A percentile compares a stretch with the other conserved stretches of the same genome.
phyloP scores from a whole-genome alignment of 2,113 vertebrate genomes.

The Spizaetus ornatus region DNA sequence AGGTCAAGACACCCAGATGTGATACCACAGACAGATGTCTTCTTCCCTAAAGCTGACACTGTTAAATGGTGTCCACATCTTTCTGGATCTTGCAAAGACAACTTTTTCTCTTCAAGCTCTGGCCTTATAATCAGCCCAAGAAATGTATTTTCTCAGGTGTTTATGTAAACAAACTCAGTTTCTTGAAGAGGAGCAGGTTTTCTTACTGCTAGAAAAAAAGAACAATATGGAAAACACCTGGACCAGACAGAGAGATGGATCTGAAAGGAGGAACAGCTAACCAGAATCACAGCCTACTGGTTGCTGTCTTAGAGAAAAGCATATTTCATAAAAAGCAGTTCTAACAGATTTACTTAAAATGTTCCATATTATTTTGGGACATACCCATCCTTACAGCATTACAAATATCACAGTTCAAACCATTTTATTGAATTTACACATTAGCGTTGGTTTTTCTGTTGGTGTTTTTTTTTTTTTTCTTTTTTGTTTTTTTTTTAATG shows the following conservation, averaged over 20 bases:
- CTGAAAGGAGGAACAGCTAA: neutral
- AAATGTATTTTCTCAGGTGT: neutral
- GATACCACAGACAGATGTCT: neutral
- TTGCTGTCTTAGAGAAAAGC: neutral
- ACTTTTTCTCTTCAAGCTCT: neutral
- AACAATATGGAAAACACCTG: neutral
- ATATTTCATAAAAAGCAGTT: neutral
- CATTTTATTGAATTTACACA: neutral
- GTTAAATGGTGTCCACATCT: neutral
- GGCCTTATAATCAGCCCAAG: neutral
- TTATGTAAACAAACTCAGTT: neutral
- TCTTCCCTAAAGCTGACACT: neutral
- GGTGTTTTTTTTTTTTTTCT: no score
- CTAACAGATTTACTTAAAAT: neutral
- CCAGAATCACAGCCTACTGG: neutral
- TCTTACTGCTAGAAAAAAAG: neutral
- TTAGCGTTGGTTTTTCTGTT: neutral
- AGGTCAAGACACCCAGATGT: neutral
- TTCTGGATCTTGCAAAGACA: neutral
- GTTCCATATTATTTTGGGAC: neutral
- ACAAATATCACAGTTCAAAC: neutral
- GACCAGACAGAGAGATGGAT: neutral
- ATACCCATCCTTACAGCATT: neutral
- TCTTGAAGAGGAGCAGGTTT: neutral
- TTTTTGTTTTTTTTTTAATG: neutral